Base-by-base conservation (phyloP, 2,113 vertebrate species). In the Heteronetta atricapilla region DNA sequence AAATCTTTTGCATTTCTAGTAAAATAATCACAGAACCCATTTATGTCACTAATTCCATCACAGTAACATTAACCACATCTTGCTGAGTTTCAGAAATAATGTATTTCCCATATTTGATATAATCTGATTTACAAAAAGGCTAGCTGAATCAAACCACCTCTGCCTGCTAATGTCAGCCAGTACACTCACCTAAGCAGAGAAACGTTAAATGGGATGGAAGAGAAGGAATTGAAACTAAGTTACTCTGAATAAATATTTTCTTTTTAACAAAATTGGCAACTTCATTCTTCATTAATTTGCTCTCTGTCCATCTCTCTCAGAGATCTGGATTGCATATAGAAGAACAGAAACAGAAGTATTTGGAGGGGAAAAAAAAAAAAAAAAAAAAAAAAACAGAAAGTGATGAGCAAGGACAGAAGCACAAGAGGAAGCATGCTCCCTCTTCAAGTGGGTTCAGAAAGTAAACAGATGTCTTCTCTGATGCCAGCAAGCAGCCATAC, bases 11-110 rank as follows among this genome's bases (percentile, higher is more conserved):
- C 6, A 1, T 53, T 64, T 68, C 74, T 6, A 83, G 60, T 34
- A 83, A 75, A 95, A 90, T 52, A 82, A 81, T 34, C 29, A 74
- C 11, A 70, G 34, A 89, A 81, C 18, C 88, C 72, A 36, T 8
- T 64, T 28, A 13, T 19, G 15, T 26, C 29, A 85, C 60, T 85
- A 91, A 76, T 42, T 77, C 29, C 53, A 70, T 38, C 56, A 70
- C 46, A 59, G 8, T 79, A 33, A 85, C 9, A 68, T 36, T 70
- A 82, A 74, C 28, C 88, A 50, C 16, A 79, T 53, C 52, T 55
- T 62, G 17, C 36, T 80, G 20, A 55, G 38, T 25, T 52, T 83
- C 72, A 82, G 36, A 91, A 91, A 75, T 23, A 73, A 7, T 48
- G 7, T 9, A 42, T 74, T 77, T 74, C 52, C 52, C n/a, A 10